Evolutionary conservation across 2,113 vertebrate species (phyloP).

Genomic region (Stigmatopora argus): DNA sequence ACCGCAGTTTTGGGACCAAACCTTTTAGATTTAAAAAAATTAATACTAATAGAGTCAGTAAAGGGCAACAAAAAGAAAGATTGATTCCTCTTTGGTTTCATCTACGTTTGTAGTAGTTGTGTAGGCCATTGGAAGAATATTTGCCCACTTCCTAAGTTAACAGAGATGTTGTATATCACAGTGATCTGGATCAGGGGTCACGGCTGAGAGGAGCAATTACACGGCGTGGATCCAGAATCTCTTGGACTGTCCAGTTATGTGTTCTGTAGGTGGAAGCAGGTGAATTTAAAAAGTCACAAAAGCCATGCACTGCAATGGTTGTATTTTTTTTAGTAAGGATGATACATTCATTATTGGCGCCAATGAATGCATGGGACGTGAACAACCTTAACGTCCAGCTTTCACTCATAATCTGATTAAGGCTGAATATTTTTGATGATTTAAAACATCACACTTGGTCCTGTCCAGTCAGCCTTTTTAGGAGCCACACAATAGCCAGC

Average conservation of each 20-base stretch:
- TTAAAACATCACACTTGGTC: slow-evolving; percentile 10
- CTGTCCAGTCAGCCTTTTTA: slow-evolving; percentile 34
- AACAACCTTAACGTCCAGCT: background rate
- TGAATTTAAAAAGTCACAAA: slow-evolving; percentile 45
- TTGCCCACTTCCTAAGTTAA: slow-evolving; percentile 75
- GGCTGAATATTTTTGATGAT: background rate
- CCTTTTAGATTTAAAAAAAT: slow-evolving; percentile 54
- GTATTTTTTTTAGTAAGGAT: slow-evolving; percentile 46
- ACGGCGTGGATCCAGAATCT: slow-evolving; percentile 62
- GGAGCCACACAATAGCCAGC: slow-evolving; percentile 53
- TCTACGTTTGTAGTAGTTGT: background rate
- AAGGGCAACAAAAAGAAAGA: slow-evolving; percentile 55
- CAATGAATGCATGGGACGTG: background rate
- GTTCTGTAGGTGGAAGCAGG: slow-evolving; percentile 45
- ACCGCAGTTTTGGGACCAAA: slow-evolving; percentile 43
- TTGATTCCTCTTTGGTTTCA: background rate
- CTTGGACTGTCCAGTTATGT: slow-evolving; percentile 50
- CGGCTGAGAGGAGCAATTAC: slow-evolving; percentile 74
- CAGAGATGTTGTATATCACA: slow-evolving; percentile 73
- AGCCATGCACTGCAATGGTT: slow-evolving; percentile 28
- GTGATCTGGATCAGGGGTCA: slow-evolving; percentile 74
- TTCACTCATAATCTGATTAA: background rate
- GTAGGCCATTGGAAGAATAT: slow-evolving; percentile 74
- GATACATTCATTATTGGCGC: slow-evolving; percentile 25
- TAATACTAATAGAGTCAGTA: slow-evolving; percentile 57